A percentile compares a stretch with the other conserved stretches of the same genome.
Conservation (phyloP, 2,888 invertebrate species). For the Hybos culiciformis region DNA sequence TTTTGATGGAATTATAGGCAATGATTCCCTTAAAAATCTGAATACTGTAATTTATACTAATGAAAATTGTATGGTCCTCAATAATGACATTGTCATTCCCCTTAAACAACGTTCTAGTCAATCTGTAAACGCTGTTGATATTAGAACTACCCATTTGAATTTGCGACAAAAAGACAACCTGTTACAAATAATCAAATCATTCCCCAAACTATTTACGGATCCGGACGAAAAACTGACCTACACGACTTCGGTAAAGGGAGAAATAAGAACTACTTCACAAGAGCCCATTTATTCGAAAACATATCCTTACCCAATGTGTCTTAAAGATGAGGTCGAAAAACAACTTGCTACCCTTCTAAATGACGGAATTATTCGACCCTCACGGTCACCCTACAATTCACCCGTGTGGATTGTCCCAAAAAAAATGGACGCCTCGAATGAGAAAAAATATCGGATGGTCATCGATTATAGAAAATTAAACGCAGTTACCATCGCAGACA, state of each 20-base stretch:
- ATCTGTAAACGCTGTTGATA: conserved; percentile 1
- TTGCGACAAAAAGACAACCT: neutral
- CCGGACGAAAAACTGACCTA: conserved; percentile 6
- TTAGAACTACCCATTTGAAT: conserved; percentile 2
- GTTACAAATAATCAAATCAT: neutral
- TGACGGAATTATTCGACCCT: conserved; percentile 10
- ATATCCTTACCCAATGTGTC: conserved; percentile 8
- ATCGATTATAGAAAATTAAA: conserved; percentile 9
- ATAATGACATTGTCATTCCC: neutral
- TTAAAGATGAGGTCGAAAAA: conserved; percentile 8
- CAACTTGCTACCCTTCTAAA: conserved; percentile 5
- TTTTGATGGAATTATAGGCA: conserved; percentile 8
- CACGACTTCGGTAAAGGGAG: conserved; percentile 11
- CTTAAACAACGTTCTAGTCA: conserved; percentile 5
- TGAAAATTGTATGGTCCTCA: conserved; percentile 4
- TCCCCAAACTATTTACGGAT: neutral
- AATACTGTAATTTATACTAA: conserved; percentile 2
- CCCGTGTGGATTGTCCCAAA: conserved; percentile 9
- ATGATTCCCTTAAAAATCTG: conserved; percentile 5
- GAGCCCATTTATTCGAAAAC: conserved; percentile 9
- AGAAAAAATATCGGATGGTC: conserved; percentile 5
- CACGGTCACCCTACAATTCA: conserved; percentile 12
- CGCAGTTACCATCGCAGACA: conserved; percentile 6
- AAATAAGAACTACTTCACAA: conserved; percentile 9
- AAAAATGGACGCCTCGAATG: conserved; percentile 8